Evolutionary conservation across 1,140 invertebrate species (phyloP), one percentile per base, ranked within the genome.

Genomic region (Sminthurides bifidus): DNA sequence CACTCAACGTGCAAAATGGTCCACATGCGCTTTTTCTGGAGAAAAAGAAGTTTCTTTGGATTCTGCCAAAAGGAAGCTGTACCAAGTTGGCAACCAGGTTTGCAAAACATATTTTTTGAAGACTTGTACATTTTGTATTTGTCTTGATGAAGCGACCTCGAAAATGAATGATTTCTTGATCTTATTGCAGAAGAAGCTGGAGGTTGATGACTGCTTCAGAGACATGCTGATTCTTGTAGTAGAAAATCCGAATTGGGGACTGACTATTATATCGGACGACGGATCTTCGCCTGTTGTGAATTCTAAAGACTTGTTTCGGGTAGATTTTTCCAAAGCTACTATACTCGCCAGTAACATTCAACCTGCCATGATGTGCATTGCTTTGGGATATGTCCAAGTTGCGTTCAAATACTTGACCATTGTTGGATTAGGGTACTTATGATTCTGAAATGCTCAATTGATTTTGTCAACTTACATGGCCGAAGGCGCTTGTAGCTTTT

Each of bases 231-330:
- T 61, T 40, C 33, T 61, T 6, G 37, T 38, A 19, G 35, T 44
- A 19, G 56, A 58, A 44, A 61, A 61, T 46, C 60, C 52, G 6
- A 48, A 35, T 14, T 57, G 49, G 38, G 60, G 60, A 44, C 30
- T 61, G 19, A 54, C 21, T 33, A 52, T 61, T 27, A 31, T 40
- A n/a, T 23, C 8, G 29, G 29, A 52, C 15, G 27, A 27, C 8
- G 15, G 2, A 19, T 24, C 45, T 24, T 38, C 38, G 15, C n/a
- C 24, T 15, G 50, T 41, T 2, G 17, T 52, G 15, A 46, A 30
- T 2, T 30, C 48, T 23, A 37, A 23, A 19, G 55, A 61, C 5
- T 23, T 61, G 0, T 5, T 38, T 14, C 29, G 23, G n/a, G 30
- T 50, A 15, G 52, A 61, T 24, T 26, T n/a, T 33, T 5, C 23